Conservation (phyloP, 2,888 invertebrate species). For the Agonopterix arenella region DNA sequence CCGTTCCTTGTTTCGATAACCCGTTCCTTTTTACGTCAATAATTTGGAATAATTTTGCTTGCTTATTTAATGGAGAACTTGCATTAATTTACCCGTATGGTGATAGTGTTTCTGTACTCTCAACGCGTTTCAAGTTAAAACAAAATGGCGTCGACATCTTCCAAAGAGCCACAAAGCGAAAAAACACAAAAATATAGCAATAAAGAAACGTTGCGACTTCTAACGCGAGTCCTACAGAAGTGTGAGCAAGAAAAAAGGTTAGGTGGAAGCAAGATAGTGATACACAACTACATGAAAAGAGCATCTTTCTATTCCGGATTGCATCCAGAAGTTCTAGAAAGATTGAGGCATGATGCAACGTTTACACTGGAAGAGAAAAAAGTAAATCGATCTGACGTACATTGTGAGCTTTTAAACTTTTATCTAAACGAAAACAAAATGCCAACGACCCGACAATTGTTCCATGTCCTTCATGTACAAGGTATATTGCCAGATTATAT, state of each 20-base stretch:
- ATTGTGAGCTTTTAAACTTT: slow-evolving; percentile 17
- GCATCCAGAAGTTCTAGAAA: background rate
- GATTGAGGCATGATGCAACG: background rate
- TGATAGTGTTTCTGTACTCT: too few species aligned
- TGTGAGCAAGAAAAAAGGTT: background rate
- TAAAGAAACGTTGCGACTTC: slow-evolving; percentile 1
- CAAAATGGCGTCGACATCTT: slow-evolving; percentile 2
- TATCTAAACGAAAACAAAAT: slow-evolving; percentile 16
- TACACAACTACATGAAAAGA: background rate
- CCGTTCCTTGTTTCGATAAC: background rate
- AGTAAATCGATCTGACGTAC: slow-evolving; percentile 23
- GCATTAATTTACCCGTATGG: too few species aligned
- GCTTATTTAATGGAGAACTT: too few species aligned
- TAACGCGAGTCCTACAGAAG: background rate
- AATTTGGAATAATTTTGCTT: too few species aligned
- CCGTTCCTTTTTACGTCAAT: too few species aligned
- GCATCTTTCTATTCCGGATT: background rate
- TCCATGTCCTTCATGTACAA: slow-evolving; percentile 10
- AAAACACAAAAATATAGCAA: background rate
- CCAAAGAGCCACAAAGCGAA: background rate
- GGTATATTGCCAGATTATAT: slow-evolving; percentile 21
- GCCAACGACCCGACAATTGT: slow-evolving; percentile 26
- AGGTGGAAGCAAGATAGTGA: background rate
- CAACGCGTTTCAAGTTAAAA: background rate
- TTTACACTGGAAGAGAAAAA: background rate